Conservation (phyloP, 1,140 invertebrate species). For the Steinernema khuongi region DNA sequence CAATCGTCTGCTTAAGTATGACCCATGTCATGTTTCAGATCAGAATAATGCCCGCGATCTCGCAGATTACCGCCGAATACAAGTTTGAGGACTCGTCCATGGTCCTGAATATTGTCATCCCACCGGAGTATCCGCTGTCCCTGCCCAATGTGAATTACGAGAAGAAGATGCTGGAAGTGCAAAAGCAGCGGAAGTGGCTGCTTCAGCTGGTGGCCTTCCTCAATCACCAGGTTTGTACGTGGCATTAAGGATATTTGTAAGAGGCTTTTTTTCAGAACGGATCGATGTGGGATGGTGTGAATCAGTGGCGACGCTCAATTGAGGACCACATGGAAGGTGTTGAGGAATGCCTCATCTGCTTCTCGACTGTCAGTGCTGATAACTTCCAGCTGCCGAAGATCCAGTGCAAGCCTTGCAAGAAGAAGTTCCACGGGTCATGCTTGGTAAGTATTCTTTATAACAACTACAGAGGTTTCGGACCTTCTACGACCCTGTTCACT, state of each 20-base stretch:
- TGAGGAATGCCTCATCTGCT: conserved; percentile 1
- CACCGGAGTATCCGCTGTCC: neutral
- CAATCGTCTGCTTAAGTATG: neutral
- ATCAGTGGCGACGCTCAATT: neutral
- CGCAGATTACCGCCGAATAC: neutral
- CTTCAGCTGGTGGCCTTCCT: neutral
- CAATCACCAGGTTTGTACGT: neutral
- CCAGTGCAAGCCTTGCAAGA: neutral
- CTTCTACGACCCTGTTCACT: too few relatives aligned
- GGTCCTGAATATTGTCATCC: neutral
- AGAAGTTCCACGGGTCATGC: conserved; percentile 11
- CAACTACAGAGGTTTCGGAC: neutral
- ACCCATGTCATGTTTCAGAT: neutral
- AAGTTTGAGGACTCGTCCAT: neutral
- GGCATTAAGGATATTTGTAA: neutral
- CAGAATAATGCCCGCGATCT: neutral
- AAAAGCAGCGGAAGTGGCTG: neutral
- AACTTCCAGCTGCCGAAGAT: conserved; percentile 12
- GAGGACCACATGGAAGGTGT: conserved; percentile 4
- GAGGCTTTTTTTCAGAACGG: neutral
- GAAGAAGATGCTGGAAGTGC: neutral
- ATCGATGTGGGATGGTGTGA: neutral
- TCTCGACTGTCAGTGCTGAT: neutral
- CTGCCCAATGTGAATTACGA: neutral
- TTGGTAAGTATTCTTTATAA: too few relatives aligned